Conservation (phyloP, 2,888 invertebrate species). For the Drosophila hamatofila region DNA sequence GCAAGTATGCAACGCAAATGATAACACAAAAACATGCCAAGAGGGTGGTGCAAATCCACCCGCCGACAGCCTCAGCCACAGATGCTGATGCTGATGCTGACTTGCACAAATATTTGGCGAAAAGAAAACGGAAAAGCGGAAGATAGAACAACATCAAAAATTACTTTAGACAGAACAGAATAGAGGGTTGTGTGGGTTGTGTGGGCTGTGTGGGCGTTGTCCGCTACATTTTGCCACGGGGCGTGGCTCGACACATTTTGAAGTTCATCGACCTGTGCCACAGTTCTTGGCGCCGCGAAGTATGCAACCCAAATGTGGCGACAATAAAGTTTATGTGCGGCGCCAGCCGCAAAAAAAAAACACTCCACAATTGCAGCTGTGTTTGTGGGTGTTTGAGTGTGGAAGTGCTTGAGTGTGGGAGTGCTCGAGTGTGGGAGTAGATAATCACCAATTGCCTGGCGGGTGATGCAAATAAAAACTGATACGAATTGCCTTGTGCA, state of each 20-base stretch:
- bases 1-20: conserved; percentile 70
- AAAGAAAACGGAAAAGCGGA: conserved; percentile 21
- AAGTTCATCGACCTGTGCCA: conserved; percentile 76
- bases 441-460: conserved; percentile 29
- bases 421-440: conserved; percentile 26
- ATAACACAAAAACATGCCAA: conserved; percentile 60
- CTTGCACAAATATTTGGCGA: conserved; percentile 77
- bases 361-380: conserved; percentile 12
- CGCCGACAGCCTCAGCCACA: neutral
- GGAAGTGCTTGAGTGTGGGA: too few species aligned
- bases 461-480: conserved; percentile 20
- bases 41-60: conserved; percentile 29
- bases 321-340: conserved; percentile 79
- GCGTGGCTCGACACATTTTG: conserved; percentile 62
- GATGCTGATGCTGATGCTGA: conserved; percentile 68
- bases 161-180: conserved; percentile 25
- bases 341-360: conserved; percentile 53
- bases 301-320: conserved; percentile 80
- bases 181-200: neutral
- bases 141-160: conserved; percentile 47
- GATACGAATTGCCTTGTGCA: conserved; percentile 25
- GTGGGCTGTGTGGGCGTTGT: conserved; percentile 42
- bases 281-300: conserved; percentile 70
- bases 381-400: conserved; percentile 27
- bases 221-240: conserved; percentile 35